phyloP scores from a whole-genome alignment of 2,888 invertebrate genomes.

The Drosophila fulvimacula region DNA sequence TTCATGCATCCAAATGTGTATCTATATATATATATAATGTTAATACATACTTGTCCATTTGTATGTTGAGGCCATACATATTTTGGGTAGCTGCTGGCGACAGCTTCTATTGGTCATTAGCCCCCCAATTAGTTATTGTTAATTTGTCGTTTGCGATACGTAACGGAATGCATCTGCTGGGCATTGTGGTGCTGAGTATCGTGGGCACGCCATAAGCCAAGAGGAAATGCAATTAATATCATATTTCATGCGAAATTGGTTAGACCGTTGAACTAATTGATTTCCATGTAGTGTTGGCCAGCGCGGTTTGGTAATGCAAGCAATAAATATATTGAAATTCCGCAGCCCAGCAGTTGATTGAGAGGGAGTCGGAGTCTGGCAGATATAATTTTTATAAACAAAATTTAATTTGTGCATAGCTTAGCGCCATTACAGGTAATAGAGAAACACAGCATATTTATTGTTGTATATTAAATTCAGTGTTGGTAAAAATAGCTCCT shows the following conservation, averaged over 20 bases:
- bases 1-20: conserved; percentile 1
- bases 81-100: conserved; percentile 30
- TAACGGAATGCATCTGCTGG: conserved; percentile 23
- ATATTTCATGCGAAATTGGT: conserved; percentile 18
- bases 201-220: neutral
- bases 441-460: neutral
- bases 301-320: neutral
- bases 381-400: neutral
- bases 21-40: neutral
- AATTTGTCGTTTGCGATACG: conserved; percentile 63
- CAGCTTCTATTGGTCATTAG: conserved; percentile 64
- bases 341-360: neutral
- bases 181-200: conserved; percentile 24
- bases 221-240: conserved; percentile 45
- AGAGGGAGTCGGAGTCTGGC: neutral
- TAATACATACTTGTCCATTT: neutral
- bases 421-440: neutral
- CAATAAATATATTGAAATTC: conserved; percentile 14
- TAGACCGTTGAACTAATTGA: conserved; percentile 24
- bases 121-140: conserved; percentile 74
- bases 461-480: neutral
- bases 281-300: conserved; percentile 9
- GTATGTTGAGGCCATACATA: conserved; percentile 4
- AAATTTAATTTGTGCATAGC: neutral
- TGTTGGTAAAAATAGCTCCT: neutral